phyloP scores from a whole-genome alignment of 2,113 vertebrate genomes.

The Azemiops feae region DNA sequence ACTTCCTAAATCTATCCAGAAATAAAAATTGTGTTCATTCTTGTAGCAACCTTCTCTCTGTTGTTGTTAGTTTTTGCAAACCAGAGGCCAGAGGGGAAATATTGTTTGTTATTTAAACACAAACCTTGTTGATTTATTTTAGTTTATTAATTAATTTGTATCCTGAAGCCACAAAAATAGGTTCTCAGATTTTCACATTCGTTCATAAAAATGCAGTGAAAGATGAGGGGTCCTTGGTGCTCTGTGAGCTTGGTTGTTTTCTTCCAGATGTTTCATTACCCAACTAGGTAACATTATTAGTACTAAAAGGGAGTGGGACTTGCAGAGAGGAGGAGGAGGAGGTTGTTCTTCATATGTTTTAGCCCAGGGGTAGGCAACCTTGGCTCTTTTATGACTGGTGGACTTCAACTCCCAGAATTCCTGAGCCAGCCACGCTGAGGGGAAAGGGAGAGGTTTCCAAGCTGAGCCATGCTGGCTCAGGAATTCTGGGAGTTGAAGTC shows the following conservation, averaged over 20 bases:
- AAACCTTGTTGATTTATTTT: conserved; percentile 34
- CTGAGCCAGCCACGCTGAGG: too few relatives aligned
- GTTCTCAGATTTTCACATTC: background rate
- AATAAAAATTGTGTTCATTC: conserved; percentile 62
- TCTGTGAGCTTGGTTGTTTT: background rate
- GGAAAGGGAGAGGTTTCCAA: too few relatives aligned
- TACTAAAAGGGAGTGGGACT: too few relatives aligned
- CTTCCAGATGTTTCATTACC: background rate
- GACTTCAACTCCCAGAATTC: too few relatives aligned
- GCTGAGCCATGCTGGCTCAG: too few relatives aligned
- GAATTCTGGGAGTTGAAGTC: too few relatives aligned
- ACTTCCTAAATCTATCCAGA: conserved; percentile 60
- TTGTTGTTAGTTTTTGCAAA: conserved; percentile 12
- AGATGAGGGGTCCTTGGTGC: background rate
- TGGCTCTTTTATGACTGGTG: too few relatives aligned
- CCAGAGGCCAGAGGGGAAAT: conserved; percentile 19
- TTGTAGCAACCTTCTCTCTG: conserved; percentile 53
- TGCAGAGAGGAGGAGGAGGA: too few relatives aligned
- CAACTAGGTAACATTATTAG: background rate
- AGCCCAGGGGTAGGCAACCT: too few relatives aligned
- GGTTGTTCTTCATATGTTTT: too few relatives aligned
- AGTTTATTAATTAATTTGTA: background rate
- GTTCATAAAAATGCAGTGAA: background rate
- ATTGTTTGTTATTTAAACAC: conserved; percentile 22
- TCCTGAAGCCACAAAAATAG: background rate